These are phyloP conservation scores for Crypturellus tataupa DNA, from an alignment of 2,797 vertebrate species.

Conservation along the genomic window DNA sequence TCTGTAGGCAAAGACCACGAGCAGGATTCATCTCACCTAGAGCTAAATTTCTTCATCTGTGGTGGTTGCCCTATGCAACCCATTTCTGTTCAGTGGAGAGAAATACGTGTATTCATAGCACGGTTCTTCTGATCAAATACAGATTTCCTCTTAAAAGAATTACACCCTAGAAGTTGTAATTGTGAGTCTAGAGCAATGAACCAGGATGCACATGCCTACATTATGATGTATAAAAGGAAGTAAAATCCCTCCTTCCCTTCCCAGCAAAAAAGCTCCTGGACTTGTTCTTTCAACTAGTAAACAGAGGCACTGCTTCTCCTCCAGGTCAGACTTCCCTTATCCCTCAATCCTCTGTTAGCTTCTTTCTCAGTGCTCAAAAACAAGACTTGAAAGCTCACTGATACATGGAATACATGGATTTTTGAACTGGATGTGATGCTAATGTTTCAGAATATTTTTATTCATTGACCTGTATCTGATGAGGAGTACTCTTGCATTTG, in stretches of 20 bases:
- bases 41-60: neutral
- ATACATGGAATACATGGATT: neutral
- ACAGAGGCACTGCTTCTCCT: neutral
- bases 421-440: neutral
- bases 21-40: neutral
- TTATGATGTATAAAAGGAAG: neutral
- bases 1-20: neutral
- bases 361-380: neutral
- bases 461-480: neutral
- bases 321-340: neutral
- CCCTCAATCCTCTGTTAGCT: neutral
- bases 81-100: neutral
- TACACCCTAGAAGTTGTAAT: neutral
- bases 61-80: neutral
- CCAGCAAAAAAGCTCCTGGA: neutral
- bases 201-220: neutral
- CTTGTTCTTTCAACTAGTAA: neutral
- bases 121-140: neutral
- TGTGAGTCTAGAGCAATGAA: neutral
- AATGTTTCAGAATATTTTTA: neutral
- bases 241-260: neutral
- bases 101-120: neutral
- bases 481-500: neutral
- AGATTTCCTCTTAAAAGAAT: accelerated
- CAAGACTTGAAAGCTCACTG: neutral